These are phyloP conservation scores for Chrysocyon brachyurus DNA, from an alignment of 2,797 vertebrate species.

Conservation along the genomic window DNA sequence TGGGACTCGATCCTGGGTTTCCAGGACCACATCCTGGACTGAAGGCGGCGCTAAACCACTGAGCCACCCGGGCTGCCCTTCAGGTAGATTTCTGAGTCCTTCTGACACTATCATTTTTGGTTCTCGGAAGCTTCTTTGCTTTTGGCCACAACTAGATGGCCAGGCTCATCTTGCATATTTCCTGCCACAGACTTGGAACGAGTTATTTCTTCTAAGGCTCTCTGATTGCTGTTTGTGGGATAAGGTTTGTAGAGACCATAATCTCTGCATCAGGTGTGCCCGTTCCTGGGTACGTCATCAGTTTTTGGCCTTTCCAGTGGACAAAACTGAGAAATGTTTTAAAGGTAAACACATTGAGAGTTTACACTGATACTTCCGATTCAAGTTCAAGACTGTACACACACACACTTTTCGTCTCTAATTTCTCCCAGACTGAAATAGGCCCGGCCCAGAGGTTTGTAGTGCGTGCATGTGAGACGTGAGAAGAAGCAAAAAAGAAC, in stretches of 20 bases:
- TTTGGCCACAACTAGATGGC: background rate
- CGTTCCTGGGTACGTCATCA: background rate
- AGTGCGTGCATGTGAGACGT: background rate
- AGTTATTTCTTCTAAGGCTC: background rate
- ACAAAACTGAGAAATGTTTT: background rate
- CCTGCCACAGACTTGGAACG: background rate
- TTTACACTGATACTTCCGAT: background rate
- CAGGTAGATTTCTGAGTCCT: background rate
- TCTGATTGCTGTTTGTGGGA: background rate
- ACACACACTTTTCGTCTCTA: background rate
- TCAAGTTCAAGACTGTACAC: background rate
- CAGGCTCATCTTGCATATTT: background rate
- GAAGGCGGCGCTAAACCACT: too few relatives aligned
- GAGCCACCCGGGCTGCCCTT: too few relatives aligned
- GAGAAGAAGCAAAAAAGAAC: background rate
- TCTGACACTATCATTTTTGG: background rate
- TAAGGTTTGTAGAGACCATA: background rate
- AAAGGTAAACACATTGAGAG: background rate
- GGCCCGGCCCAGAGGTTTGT: background rate
- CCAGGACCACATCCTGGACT: too few relatives aligned
- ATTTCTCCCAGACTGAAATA: background rate
- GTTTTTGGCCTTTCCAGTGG: background rate
- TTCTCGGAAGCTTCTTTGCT: background rate
- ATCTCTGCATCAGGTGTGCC: background rate
- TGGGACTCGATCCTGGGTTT: too few relatives aligned